Percentiles rank a stretch among this genome's conserved stretches.
phyloP scores from a whole-genome alignment of 2,888 invertebrate species.

The Eupeodes luniger region DNA sequence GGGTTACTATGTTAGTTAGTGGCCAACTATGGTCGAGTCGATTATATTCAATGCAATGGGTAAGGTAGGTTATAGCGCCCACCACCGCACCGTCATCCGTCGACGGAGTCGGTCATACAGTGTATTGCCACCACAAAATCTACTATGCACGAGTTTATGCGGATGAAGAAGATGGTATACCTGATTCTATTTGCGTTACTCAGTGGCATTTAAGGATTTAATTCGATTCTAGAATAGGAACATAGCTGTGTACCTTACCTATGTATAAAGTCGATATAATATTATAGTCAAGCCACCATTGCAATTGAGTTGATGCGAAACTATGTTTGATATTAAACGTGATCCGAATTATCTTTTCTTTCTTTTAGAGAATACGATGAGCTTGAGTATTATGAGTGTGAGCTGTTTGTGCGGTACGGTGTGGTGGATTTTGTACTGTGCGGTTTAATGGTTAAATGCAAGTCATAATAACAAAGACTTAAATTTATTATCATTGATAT shows the following conservation, averaged over 20 bases:
- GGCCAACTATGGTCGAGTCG: background rate
- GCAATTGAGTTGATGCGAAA: constrained; percentile 32
- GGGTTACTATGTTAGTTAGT: background rate
- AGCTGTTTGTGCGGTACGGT: background rate
- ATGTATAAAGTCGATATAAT: too few species aligned
- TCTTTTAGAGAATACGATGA: background rate
- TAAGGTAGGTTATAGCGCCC: too few species aligned
- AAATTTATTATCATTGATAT: constrained; percentile 3
- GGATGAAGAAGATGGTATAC: constrained; percentile 35
- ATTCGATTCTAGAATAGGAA: constrained; percentile 50
- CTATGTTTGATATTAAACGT: constrained; percentile 55
- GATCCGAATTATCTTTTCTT: constrained; percentile 63
- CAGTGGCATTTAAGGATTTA: constrained; percentile 68
- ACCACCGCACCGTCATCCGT: too few species aligned
- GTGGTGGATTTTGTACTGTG: background rate
- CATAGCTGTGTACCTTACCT: too few species aligned
- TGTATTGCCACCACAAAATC: background rate
- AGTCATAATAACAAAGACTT: constrained; percentile 10
- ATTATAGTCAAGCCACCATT: constrained; percentile 7
- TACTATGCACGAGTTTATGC: background rate
- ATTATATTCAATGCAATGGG: background rate
- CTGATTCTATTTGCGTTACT: constrained; percentile 68
- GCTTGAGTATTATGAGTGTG: background rate
- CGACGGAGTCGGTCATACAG: background rate
- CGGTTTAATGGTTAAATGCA: constrained; percentile 16